Evolutionary conservation across 2,797 vertebrate genomes (phyloP).

Genomic region (Gadopsis bispinosus): DNA sequence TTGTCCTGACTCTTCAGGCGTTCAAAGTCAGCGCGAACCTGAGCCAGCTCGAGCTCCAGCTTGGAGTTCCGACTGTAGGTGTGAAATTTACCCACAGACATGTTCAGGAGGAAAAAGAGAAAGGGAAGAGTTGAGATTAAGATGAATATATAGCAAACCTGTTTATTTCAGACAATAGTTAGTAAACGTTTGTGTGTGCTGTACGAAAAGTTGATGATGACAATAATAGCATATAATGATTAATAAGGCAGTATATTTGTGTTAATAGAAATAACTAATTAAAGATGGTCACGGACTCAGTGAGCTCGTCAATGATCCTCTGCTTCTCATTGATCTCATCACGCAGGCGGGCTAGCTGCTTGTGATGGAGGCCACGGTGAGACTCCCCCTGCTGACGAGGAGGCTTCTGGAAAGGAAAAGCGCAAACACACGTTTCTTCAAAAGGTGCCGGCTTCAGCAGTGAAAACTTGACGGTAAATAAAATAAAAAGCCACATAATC

Average conservation of each 20-base stretch:
- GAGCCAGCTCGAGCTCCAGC: slow-evolving; percentile 92
- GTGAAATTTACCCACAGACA: background rate
- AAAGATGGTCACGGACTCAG: slow-evolving; percentile 85
- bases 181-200: background rate
- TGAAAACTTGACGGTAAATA: background rate
- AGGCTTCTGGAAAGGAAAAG: slow-evolving; percentile 75
- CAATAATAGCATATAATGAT: background rate
- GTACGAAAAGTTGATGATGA: background rate
- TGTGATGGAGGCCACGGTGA: slow-evolving; percentile 91
- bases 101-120: background rate
- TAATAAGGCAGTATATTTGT: background rate
- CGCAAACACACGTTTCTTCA: background rate
- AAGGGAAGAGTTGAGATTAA: background rate
- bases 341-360: slow-evolving; percentile 91
- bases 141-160: background rate
- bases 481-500: background rate
- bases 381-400: slow-evolving; percentile 82
- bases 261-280: background rate
- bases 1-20: slow-evolving; percentile 92
- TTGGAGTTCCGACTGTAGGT: slow-evolving; percentile 90
- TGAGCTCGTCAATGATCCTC: slow-evolving; percentile 93
- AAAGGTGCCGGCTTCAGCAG: background rate
- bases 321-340: slow-evolving; percentile 97
- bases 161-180: background rate
- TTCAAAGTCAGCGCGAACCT: slow-evolving; percentile 91